These are phyloP conservation scores for Alsophila aescularia DNA, from an alignment of 2,888 invertebrate species.

Conservation along the genomic window DNA sequence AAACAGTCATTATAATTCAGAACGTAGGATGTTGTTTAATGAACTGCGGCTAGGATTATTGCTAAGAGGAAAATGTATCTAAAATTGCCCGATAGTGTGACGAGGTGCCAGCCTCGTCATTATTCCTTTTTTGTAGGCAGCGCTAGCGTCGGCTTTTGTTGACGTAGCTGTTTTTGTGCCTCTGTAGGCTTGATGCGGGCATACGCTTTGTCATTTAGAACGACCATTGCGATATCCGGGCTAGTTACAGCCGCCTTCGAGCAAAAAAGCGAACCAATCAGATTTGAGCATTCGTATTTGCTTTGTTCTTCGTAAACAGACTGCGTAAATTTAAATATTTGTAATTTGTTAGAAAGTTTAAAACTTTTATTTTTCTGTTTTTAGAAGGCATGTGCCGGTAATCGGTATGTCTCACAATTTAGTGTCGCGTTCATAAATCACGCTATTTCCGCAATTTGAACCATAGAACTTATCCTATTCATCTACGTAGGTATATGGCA, in stretches of 20 bases:
- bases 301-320: slow-evolving; percentile 24
- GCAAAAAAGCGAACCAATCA: slow-evolving; percentile 47
- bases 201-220: slow-evolving; percentile 67
- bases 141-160: slow-evolving; percentile 57
- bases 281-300: slow-evolving; percentile 39
- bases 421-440: slow-evolving; percentile 43
- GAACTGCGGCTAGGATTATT: slow-evolving; percentile 55
- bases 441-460: slow-evolving; percentile 46
- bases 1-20: slow-evolving; percentile 51
- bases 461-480: slow-evolving; percentile 50
- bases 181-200: slow-evolving; percentile 57
- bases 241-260: slow-evolving; percentile 45
- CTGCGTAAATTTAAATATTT: slow-evolving; percentile 28
- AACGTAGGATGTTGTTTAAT: slow-evolving; percentile 47
- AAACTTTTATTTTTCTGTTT: slow-evolving; percentile 30
- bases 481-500: slow-evolving; percentile 46
- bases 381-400: not conserved
- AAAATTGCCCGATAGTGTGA: slow-evolving; percentile 73
- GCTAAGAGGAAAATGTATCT: slow-evolving; percentile 74
- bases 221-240: slow-evolving; percentile 63
- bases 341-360: slow-evolving; percentile 20
- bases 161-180: slow-evolving; percentile 65
- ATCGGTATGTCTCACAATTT: not conserved
- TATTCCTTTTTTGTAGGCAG: slow-evolving; percentile 69
- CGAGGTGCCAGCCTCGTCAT: slow-evolving; percentile 56